These are phyloP conservation scores for Chloropsis cyanopogon DNA, from an alignment of 2,113 vertebrate genomes.

Conservation along the genomic window DNA sequence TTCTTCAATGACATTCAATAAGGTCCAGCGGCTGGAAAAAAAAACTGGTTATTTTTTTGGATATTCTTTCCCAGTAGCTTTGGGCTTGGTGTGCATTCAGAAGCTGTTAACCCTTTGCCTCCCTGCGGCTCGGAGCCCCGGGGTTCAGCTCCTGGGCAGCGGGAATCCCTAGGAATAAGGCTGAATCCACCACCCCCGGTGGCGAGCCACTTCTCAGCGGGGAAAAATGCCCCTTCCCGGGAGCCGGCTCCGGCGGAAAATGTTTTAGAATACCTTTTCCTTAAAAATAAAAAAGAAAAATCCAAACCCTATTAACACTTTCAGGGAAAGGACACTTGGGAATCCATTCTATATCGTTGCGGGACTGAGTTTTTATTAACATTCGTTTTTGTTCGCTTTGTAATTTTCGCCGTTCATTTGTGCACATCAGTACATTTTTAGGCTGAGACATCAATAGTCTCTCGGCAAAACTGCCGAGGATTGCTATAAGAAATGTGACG, in stretches of 20 bases:
- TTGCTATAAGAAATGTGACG: background rate
- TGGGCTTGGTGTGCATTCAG: conserved; percentile 88
- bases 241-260: background rate
- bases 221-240: background rate
- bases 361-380: background rate
- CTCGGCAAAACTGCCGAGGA: background rate
- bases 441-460: background rate
- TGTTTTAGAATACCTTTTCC: background rate
- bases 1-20: conserved; percentile 99
- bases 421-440: background rate
- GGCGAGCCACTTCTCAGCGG: background rate
- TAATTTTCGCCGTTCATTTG: background rate
- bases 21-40: conserved; percentile 91
- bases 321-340: background rate
- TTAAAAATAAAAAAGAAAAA: background rate
- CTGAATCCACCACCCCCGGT: background rate
- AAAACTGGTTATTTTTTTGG: conserved; percentile 94
- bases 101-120: conserved; percentile 90
- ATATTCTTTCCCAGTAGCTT: conserved; percentile 96
- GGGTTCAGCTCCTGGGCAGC: conserved; percentile 28
- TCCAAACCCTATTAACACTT: background rate
- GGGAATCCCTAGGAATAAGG: background rate
- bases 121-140: conserved; percentile 26
- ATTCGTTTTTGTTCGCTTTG: background rate
- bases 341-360: background rate